Evolutionary conservation across 2,888 invertebrate species (phyloP), one percentile per base, ranked within the genome.

Genomic region (Dryomyza anilis): DNA sequence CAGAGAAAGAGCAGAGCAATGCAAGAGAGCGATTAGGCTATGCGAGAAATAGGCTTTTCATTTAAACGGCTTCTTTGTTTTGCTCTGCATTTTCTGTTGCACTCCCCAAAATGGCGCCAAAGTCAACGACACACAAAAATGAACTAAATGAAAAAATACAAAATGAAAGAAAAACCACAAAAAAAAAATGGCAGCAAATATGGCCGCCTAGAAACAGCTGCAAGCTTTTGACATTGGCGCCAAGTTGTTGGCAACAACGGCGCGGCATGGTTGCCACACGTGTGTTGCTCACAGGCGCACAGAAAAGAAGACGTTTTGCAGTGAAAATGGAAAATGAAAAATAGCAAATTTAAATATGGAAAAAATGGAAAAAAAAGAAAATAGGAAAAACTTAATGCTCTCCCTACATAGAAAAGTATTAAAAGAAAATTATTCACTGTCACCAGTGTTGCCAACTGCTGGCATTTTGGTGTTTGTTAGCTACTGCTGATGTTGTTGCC

Each of bases 191-290:
- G 74, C 74, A 75, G 74, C 72, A 78, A 76, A 75, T 69, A 77
- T 79, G 78, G 78, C 79, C 71, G 74, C 78, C 76, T 78, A 73
- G 78, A 79, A 78, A 76, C 75, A 76, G 75, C 77, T 76, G 77
- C 68, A 21, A 50, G 36, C 48, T n/a, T 33, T 50, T 60, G 59
- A 60, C 59, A 60, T 48, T 48, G 59, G 50, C 21, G 25, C 10
- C 25, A 39, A 57, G 29, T 64, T 55, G 46, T 19, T 27, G 43
- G 48, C 59, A 48, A 36, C 46, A 30, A 4, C n/a, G 10, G n/a
- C 16, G 27, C n/a, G 50, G 50, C n/a, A 52, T 52, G n/a, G 27
- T 52, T 23, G 59, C 33, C 36, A 48, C 59, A 48, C 59, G 59
- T 60, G 59, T 16, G 33, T 25, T 23, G 23, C 19, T 46, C 33